Conservation (phyloP, 2,113 vertebrate species). For the Stigmatopora argus region DNA sequence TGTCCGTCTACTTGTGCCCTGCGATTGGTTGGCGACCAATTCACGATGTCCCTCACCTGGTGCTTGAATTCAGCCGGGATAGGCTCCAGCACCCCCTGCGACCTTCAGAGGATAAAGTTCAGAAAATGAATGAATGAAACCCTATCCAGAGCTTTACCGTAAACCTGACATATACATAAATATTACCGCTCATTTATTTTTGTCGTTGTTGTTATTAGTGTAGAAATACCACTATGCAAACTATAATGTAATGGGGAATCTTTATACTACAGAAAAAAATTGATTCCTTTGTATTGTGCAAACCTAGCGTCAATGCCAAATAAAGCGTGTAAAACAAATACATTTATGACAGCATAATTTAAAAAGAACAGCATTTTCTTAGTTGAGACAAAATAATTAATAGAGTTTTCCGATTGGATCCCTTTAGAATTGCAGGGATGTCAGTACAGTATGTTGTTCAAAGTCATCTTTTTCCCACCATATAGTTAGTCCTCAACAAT, state of each 20-base stretch:
- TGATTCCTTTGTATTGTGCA: too few species aligned
- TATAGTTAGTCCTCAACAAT: background rate
- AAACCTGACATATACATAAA: too few species aligned
- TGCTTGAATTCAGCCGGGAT: too few species aligned
- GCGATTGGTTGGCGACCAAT: too few species aligned
- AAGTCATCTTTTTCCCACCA: background rate
- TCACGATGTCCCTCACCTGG: too few species aligned
- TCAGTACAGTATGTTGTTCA: background rate
- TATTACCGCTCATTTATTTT: background rate
- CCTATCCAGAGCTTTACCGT: background rate
- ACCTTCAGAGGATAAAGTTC: too few species aligned
- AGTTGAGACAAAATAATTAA: background rate
- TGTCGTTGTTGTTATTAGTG: background rate
- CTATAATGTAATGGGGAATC: background rate
- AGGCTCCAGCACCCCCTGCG: too few species aligned
- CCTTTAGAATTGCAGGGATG: background rate
- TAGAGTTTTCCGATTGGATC: background rate
- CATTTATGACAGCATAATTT: background rate
- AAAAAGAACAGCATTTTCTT: background rate
- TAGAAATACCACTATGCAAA: background rate
- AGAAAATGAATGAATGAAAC: too few species aligned
- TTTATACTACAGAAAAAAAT: background rate
- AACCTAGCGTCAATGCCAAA: background rate
- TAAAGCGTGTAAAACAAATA: background rate
- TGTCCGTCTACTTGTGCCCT: too few species aligned